Evolutionary conservation across 2,113 vertebrate genomes (phyloP), one percentile per base, ranked within the genome.

Genomic region (Himantopus leucocephalus): DNA sequence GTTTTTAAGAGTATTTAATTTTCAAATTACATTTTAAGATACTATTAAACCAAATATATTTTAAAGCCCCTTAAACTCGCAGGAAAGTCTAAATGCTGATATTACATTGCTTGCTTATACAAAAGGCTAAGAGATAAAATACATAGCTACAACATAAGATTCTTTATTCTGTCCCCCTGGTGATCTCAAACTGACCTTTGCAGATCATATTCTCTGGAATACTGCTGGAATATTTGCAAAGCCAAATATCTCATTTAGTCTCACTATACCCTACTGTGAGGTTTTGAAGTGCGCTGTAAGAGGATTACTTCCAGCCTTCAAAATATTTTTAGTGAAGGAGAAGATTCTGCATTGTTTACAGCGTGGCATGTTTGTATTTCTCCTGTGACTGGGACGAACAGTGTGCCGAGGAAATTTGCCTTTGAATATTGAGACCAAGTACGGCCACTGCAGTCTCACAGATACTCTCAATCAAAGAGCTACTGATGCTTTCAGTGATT

Each of bases 311-410:
- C 35, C 48, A 92, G 62, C 41, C 48, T 62, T 81, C 32, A 93
- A 27, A 81, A 27, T 34, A 45, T 30, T 66, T 81, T 66, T 39
- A 10, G 41, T 37, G 39, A 82, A 35, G 47, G 45, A 45, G 68
- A 95, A 74, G 75, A 45, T 10, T 22, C 9, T 77, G 76, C 58
- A 14, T 4, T 50, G 85, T 62, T 88, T n/a, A 29, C 41, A 24
- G 53, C 0, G 0, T 37, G 34, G 35, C 19, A 22, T 2, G 15
- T 50, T 0, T 20, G 12, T 29, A 18, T 8, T 15, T 19, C 60
- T n/a, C 52, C 77, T 21, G 35, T 13, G 47, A 48, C 73, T 52
- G 32, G 45, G 18, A 47, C 27, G 56, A 78, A 6, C 6, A 15
- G 9, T 0, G 5, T 12, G 10, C 7, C 47, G 47, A 64, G 76